Evolutionary conservation across 2,888 invertebrate genomes (phyloP), one percentile per base, ranked within the genome.

Genomic region (Hemicrepidius hirtus): DNA sequence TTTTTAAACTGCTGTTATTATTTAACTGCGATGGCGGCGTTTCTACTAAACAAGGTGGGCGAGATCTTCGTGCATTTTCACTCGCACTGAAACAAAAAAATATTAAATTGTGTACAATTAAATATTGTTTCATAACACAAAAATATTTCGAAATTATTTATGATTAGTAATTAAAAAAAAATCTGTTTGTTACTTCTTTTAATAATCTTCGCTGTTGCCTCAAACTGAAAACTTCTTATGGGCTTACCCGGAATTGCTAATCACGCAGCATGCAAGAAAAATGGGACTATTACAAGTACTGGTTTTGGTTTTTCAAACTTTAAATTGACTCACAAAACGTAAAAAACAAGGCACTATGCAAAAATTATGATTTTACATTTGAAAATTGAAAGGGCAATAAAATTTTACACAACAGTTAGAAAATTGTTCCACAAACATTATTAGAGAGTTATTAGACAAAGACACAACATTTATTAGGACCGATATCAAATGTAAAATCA

Each of bases 191-290:
- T 6, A 18, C 6, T 44, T 6, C 5, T 41, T 13, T 3, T 6
- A 13, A 41, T 13, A 13, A 41, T 16, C 40, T 16, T 41, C n/a
- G 4, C 1, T n/a, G 5, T n/a, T 41, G n/a, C 40, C 46, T 13
- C 13, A 41, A 41, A 16, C 13, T 41, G 3, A 12, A 41, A 5
- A 40, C 6, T 24, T 44, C 44, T 13, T 46, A 32, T 66, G 78
- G 80, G 86, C 89, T 89, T 87, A 89, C 89, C 89, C 86, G 87
- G 85, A 87, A 88, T 79, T 88, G 87, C 89, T 89, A 85, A 81
- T 83, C 82, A 84, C 81, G 87, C 88, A 86, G 88, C 88, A 86
- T 88, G 88, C 85, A 88, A 88, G 84, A 88, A 82, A 85, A 83
- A 81, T 80, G 77, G n/a, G 79, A 78, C 80, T 82, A 85, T 84